Conservation (phyloP, 2,888 invertebrate species). For the Caenorhabditis japonica region DNA sequence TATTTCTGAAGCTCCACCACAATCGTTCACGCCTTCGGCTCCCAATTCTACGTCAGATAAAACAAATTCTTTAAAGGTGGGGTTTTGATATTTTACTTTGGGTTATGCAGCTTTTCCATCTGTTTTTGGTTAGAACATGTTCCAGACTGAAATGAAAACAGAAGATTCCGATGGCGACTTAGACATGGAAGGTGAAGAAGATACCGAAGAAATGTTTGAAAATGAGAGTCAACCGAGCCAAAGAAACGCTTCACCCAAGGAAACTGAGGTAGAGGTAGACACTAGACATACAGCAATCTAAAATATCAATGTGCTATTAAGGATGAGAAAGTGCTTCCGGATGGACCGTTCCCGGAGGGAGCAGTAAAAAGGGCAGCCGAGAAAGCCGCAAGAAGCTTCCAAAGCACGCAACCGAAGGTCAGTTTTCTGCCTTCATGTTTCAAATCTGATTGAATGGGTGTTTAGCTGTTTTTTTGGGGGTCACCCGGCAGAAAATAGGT, state of each 20-base stretch:
- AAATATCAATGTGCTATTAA: constrained; percentile 6
- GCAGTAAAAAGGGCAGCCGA: constrained; percentile 76
- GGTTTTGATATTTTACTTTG: no score
- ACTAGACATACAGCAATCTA: neutral
- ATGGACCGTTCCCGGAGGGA: constrained; percentile 73
- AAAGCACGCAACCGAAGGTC: constrained; percentile 77
- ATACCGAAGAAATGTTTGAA: constrained; percentile 58
- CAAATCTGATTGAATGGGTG: constrained; percentile 1
- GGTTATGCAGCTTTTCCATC: no score
- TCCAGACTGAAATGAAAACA: constrained; percentile 58
- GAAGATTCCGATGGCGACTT: constrained; percentile 67
- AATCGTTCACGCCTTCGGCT: constrained; percentile 55
- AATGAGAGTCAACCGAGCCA: constrained; percentile 54
- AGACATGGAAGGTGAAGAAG: constrained; percentile 64
- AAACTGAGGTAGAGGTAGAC: constrained; percentile 53
- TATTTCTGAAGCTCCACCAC: constrained; percentile 58
- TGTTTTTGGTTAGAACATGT: no score
- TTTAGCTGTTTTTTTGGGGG: constrained; percentile 17
- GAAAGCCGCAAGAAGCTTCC: constrained; percentile 74
- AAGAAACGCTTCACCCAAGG: constrained; percentile 50
- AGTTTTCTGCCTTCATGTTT: constrained; percentile 5
- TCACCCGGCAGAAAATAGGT: neutral
- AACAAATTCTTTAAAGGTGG: constrained; percentile 55
- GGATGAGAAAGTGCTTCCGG: constrained; percentile 58
- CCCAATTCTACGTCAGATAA: constrained; percentile 58